Evolutionary conservation across 2,113 vertebrate genomes (phyloP), one percentile per base, ranked within the genome.

Genomic region (Vidua macroura): DNA sequence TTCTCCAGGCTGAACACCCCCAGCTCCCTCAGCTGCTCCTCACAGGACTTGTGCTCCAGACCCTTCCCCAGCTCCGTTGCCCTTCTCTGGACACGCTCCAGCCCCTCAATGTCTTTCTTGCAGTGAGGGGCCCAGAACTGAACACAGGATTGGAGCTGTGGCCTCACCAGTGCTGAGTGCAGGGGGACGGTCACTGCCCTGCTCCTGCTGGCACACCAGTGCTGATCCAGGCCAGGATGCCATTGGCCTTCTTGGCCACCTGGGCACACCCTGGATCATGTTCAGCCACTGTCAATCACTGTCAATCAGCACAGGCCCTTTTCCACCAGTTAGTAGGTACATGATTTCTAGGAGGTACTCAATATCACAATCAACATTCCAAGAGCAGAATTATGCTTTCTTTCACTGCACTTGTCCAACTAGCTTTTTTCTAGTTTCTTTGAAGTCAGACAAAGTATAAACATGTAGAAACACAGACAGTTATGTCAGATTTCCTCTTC

Each of bases 211-310:
- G 21, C 53, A 82, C 79, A 69, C 8, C 28, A 41, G 1, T 10
- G 44, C 79, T 82, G 64, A 48, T 6, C 35, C 79, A 70, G 79
- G 55, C 35, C 66, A 51, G 66, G 79, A n/a, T 70, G 55, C 9
- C 66, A 30, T 3, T 1, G 19, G 44, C 66, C 44, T 51, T 23
- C 66, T 70, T 8, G 79, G 46, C 2, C 46, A 30, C 37, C 66
- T 83, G 66, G 55, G 24, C 37, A 83, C 35, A 15, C 3, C 0
- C 48, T 72, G 80, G 8, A 3, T 37, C 31, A 37, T 21, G 13
- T 14, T 35, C 48, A 31, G 80, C 25, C 0, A 0, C 25, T 44
- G 21, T 2, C 0, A 0, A 13, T 25, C 0, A 0, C 25, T 44
- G 21, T 2, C 0, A 0, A 13, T 0, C 17, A 68, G n/a, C n/a